Evolutionary conservation across 2,888 invertebrate species (phyloP).

Genomic region (Papilio elwesi): DNA sequence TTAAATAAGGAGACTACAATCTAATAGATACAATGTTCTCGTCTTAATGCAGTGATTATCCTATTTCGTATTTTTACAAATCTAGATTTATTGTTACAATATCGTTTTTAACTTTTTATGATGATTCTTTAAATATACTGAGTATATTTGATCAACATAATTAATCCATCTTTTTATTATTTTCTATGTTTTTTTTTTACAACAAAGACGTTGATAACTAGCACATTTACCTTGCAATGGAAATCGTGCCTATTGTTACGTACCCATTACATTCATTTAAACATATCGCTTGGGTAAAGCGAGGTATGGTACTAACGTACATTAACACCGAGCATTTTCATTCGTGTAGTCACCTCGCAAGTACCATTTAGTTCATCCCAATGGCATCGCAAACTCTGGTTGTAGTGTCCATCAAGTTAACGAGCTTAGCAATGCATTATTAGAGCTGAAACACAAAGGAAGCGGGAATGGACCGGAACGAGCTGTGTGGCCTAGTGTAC

Average conservation of each 20-base stretch:
- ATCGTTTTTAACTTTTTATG: no score
- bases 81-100: no score
- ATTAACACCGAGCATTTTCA: conserved; percentile 7
- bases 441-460: conserved; percentile 33
- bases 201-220: no score
- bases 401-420: conserved; percentile 38
- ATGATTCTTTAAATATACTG: no score
- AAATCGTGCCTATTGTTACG: not conserved
- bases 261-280: conserved; percentile 1
- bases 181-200: no score
- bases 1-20: no score
- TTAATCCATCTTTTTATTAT: no score
- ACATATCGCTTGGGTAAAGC: not conserved
- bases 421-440: conserved; percentile 38
- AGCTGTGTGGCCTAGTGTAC: conserved; percentile 17
- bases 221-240: no score
- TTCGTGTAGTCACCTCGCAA: conserved; percentile 17
- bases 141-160: no score
- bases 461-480: conserved; percentile 8
- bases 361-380: conserved; percentile 24
- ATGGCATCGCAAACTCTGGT: conserved; percentile 25
- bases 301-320: not conserved
- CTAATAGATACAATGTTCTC: no score
- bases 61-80: no score
- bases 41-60: no score